Conservation (phyloP, 2,113 vertebrate genomes). For the Halcyon malimbica region DNA sequence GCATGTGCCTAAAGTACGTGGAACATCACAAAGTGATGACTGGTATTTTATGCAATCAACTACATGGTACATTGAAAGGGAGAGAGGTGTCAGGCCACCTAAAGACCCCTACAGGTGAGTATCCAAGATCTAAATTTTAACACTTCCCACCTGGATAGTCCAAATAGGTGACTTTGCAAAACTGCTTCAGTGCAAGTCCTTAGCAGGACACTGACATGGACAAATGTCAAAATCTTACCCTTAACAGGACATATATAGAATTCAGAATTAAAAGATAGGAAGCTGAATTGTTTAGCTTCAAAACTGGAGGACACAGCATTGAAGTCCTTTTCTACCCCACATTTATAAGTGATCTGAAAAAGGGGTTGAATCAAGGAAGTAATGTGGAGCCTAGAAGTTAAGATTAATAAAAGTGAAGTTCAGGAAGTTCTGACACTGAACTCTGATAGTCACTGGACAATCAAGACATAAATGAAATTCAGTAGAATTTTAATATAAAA, state of each 20-base stretch:
- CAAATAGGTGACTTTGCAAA: too few relatives aligned
- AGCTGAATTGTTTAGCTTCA: background rate
- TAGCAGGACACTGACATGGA: too few relatives aligned
- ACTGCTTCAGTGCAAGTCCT: too few relatives aligned
- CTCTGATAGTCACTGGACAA: background rate
- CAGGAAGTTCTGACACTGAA: background rate
- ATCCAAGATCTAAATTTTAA: too few relatives aligned
- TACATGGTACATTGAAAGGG: too few relatives aligned
- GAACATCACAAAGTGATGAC: too few relatives aligned
- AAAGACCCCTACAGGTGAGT: too few relatives aligned
- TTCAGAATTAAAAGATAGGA: background rate
- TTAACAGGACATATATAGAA: background rate
- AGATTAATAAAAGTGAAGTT: background rate
- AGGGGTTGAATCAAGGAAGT: background rate
- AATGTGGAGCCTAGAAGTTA: background rate
- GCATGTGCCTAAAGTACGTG: too few relatives aligned
- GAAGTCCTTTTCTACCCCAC: background rate
- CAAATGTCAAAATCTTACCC: too few relatives aligned
- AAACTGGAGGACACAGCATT: background rate
- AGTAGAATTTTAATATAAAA: background rate
- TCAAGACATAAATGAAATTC: background rate
- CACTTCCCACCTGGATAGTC: too few relatives aligned
- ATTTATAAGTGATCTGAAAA: background rate
- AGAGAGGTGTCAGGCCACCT: too few relatives aligned
- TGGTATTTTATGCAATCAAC: too few relatives aligned